Evolutionary conservation across 2,888 invertebrate genomes (phyloP), one percentile per base, ranked within the genome.

Genomic region (Cheilosia urbana): DNA sequence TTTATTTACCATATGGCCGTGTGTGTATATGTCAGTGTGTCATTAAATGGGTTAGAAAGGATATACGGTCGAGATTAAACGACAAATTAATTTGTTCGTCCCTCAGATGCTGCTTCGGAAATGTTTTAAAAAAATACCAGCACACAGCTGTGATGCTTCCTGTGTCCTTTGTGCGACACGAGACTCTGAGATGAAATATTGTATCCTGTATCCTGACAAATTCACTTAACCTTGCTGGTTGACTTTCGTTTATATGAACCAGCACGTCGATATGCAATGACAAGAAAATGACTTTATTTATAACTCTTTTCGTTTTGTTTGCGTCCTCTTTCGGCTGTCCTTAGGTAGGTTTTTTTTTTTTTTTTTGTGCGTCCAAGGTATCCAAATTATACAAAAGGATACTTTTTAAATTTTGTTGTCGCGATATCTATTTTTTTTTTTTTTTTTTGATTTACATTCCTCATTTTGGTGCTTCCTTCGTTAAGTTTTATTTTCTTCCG

Each of bases 171-270:
- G 19, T 7, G 45, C 49, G 55, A n/a, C 30, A 40, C 13, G 17
- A 17, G n/a, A 30, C 45, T 4, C 30, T 53, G 37, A 47, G 53
- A 77, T 82, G 66, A 77, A 83, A 78, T 72, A 78, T 72, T 60
- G 58, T 76, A 65, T 76, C 68, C 49, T 78, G 82, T 68, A 55
- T 78, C 55, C 68, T 78, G 83, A 78, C 78, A 78, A 83, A 79
- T 79, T 79, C 69, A 71, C 69, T 79, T 71, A 79, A 75, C 79
- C 79, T 79, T 65, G 34, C 19, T 21, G 51, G 58, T 40, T 63
- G 60, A 49, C 68, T 37, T 37, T 37, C 49, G 55, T 60, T 55
- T 66, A 76, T 65, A 72, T 83, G 62, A 57, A 45, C 42, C 49
- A 40, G 47, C 57, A 77, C 51, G 66, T 77, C 76, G 51, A 65